A percentile compares a stretch with the other conserved stretches of the same genome.
Evolutionary conservation across 2,888 invertebrate species (phyloP).

Genomic region (Biston betularia): DNA sequence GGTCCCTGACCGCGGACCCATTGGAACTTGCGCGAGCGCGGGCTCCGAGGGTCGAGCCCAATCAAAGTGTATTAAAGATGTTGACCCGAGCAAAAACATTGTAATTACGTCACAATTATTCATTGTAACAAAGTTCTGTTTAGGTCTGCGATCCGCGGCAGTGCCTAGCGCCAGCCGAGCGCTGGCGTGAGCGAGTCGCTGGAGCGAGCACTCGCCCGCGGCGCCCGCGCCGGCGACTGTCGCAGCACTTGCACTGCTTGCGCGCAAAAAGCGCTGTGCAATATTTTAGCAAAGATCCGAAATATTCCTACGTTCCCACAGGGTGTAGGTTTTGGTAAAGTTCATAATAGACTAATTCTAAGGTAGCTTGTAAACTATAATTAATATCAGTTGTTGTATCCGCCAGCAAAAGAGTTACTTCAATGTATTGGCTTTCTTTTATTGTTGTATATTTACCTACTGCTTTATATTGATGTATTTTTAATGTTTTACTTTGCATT

Average conservation of each 20-base stretch:
- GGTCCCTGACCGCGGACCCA: slow-evolving; percentile 1
- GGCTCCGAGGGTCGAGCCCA: background rate
- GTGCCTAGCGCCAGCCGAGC: slow-evolving; percentile 11
- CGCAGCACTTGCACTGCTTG: background rate
- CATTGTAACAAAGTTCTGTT: slow-evolving; percentile 20
- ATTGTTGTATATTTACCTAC: too few species aligned
- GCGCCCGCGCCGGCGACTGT: background rate
- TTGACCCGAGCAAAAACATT: slow-evolving; percentile 4
- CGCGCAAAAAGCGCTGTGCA: background rate
- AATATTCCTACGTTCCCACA: background rate
- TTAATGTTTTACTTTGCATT: too few species aligned
- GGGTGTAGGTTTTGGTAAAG: too few species aligned
- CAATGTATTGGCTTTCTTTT: too few species aligned
- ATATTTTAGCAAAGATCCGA: background rate
- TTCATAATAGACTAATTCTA: too few species aligned
- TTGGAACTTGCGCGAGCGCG: background rate
- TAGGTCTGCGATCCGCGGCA: slow-evolving; percentile 23
- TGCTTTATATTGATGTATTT: too few species aligned
- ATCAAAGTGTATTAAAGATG: background rate
- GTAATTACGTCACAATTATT: slow-evolving; percentile 12
- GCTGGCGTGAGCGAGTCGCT: slow-evolving; percentile 17
- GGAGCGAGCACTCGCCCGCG: slow-evolving; percentile 13
- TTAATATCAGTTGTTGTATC: too few species aligned
- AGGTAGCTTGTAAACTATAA: too few species aligned
- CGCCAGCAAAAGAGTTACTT: too few species aligned